A percentile compares a stretch with the other conserved stretches of the same genome.
Evolutionary conservation across 1,140 invertebrate genomes (phyloP).

Genomic region (Wasmannia auropunctata): DNA sequence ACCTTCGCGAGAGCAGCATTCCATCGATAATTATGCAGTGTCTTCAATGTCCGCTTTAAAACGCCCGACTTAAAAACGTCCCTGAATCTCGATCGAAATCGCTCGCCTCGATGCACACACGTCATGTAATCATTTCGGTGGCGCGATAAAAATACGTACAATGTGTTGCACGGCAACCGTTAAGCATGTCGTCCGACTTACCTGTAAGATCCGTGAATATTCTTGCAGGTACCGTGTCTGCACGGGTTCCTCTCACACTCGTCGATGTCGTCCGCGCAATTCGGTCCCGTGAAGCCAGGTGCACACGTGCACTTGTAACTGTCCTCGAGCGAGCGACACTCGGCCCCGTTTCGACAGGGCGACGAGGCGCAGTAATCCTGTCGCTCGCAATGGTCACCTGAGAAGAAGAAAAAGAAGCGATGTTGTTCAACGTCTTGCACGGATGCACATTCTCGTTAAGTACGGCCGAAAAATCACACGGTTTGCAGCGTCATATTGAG

Average conservation of each 20-base stretch:
- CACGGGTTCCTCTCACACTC: constrained; percentile 94
- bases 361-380: constrained; percentile 95
- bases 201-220: constrained; percentile 96
- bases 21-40: constrained; percentile 32
- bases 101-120: not conserved
- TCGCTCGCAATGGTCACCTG: constrained; percentile 94
- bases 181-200: constrained; percentile 86
- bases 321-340: constrained; percentile 90
- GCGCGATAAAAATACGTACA: constrained; percentile 46
- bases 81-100: constrained; percentile 31
- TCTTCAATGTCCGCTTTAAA: not conserved
- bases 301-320: constrained; percentile 94
- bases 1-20: constrained; percentile 19
- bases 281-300: constrained; percentile 93
- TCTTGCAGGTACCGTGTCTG: constrained; percentile 92
- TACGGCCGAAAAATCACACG: not conserved
- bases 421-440: constrained; percentile 11
- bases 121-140: not conserved
- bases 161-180: not conserved
- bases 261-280: constrained; percentile 95
- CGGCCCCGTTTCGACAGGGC: constrained; percentile 94
- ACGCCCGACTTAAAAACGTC: constrained; percentile 11
- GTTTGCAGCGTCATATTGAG: not conserved
- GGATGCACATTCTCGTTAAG: constrained; percentile 3
- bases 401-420: constrained; percentile 69